These are phyloP conservation scores for Eciton burchellii DNA, from an alignment of 1,140 invertebrate genomes.

Conservation along the genomic window DNA sequence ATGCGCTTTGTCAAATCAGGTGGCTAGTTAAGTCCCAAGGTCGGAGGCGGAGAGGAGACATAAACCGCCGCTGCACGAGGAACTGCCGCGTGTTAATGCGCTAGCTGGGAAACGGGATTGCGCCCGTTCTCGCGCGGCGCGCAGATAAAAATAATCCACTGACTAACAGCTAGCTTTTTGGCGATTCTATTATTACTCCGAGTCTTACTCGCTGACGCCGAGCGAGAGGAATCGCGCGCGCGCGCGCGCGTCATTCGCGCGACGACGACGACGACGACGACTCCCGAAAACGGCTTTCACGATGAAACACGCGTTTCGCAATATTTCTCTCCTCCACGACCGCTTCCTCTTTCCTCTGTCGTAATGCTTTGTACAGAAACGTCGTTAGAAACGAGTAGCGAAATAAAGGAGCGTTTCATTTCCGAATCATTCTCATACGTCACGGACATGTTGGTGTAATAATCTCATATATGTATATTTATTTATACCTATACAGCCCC, in stretches of 20 bases:
- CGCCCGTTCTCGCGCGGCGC: slow-evolving; percentile 20
- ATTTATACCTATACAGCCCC: neutral
- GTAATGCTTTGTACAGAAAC: no score
- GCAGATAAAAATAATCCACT: slow-evolving; percentile 71
- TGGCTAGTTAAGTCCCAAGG: slow-evolving; percentile 20
- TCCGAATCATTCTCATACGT: no score
- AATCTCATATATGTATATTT: no score
- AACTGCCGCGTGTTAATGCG: neutral
- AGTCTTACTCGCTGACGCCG: slow-evolving; percentile 34
- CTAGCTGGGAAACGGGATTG: slow-evolving; percentile 42
- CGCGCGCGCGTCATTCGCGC: neutral
- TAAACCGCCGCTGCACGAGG: slow-evolving; percentile 4
- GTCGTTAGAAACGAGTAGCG: no score
- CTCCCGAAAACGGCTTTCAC: neutral
- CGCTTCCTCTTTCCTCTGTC: neutral
- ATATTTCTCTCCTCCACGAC: neutral
- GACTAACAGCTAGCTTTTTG: slow-evolving; percentile 72
- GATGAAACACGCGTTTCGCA: neutral
- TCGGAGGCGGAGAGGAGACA: neutral
- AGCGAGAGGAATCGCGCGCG: slow-evolving; percentile 28
- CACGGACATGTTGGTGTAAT: no score
- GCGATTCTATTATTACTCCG: slow-evolving; percentile 70
- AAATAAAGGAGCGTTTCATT: no score
- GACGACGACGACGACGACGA: neutral
- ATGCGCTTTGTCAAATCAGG: slow-evolving; percentile 29